Evolutionary conservation across 2,113 vertebrate species (phyloP).

Genomic region (Nibea coibor): DNA sequence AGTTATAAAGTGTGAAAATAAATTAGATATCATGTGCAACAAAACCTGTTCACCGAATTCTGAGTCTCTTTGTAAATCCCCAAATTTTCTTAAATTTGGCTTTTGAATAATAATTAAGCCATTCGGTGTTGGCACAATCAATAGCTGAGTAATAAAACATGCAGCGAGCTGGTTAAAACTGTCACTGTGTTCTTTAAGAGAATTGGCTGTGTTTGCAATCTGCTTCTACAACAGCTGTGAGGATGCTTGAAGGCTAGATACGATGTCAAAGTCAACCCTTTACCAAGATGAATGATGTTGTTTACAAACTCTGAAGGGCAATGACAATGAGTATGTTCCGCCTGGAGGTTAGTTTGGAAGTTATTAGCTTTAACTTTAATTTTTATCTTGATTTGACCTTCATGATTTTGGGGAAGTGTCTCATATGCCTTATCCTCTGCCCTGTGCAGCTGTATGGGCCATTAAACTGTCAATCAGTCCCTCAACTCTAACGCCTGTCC

Average conservation of each 20-base stretch:
- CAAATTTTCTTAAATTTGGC: not conserved
- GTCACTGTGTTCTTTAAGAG: not conserved
- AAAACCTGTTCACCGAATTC: not conserved
- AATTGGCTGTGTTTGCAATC: not conserved
- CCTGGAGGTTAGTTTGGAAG: not conserved
- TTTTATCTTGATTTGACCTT: not conserved
- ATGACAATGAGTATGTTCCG: not conserved
- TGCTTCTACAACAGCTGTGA: not conserved
- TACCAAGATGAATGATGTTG: not conserved
- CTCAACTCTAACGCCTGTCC: not conserved
- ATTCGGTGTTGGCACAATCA: not conserved
- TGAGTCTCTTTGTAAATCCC: not conserved
- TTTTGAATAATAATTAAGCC: not conserved
- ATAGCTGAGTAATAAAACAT: not conserved
- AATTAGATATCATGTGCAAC: not conserved
- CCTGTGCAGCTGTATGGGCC: not conserved
- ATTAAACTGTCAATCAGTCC: constrained; percentile 32
- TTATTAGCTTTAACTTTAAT: not conserved
- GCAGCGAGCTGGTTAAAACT: not conserved
- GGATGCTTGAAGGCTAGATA: not conserved
- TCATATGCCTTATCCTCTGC: not conserved
- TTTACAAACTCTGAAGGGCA: constrained; percentile 1
- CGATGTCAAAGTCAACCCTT: not conserved
- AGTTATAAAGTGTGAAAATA: not conserved
- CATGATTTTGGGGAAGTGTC: not conserved